Conservation (phyloP, 2,797 vertebrate species). For the Trichosurus vulpecula region DNA sequence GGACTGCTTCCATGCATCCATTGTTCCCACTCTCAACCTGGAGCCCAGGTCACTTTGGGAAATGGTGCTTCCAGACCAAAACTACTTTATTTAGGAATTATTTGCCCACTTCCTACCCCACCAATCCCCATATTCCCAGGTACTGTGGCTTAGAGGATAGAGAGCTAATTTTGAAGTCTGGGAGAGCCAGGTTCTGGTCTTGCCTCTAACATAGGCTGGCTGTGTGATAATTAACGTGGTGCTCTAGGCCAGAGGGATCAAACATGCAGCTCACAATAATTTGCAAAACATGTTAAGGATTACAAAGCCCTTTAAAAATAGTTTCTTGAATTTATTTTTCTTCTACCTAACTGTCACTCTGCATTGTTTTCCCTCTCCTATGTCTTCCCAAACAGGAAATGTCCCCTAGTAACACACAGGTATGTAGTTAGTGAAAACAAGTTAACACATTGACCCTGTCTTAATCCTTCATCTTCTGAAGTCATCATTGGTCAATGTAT, state of each 20-base stretch:
- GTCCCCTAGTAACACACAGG: not conserved
- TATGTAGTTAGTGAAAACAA: not conserved
- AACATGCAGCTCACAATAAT: not conserved
- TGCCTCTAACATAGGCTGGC: not conserved
- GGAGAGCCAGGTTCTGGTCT: not conserved
- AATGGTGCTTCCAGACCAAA: not conserved
- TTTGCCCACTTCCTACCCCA: not conserved
- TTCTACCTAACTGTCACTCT: not conserved
- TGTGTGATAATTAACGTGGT: not conserved
- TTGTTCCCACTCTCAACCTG: not conserved
- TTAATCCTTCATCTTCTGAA: not conserved
- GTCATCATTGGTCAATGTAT: not conserved
- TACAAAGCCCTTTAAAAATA: not conserved
- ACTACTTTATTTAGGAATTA: not conserved
- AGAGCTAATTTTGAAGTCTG: not conserved
- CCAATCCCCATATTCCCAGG: not conserved
- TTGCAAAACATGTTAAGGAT: not conserved
- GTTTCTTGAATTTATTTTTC: not conserved
- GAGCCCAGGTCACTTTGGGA: not conserved
- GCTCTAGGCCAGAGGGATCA: not conserved
- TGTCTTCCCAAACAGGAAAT: not conserved
- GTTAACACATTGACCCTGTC: not conserved
- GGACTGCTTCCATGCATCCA: not conserved
- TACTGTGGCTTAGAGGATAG: not conserved
- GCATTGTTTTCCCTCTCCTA: not conserved